Conservation (phyloP, 1,140 invertebrate genomes). For the Leguminivora glycinivorella region DNA sequence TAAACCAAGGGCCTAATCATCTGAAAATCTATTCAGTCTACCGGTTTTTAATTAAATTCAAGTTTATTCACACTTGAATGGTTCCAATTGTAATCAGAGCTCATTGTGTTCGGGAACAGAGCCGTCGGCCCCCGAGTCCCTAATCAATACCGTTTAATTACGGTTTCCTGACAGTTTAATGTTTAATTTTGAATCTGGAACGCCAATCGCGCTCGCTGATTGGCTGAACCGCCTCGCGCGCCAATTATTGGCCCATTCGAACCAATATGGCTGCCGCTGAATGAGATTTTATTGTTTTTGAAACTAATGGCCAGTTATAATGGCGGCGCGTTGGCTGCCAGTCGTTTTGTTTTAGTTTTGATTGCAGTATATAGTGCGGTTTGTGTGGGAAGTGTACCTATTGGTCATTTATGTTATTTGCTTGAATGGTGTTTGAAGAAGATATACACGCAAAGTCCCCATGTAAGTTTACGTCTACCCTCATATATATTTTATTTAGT, state of each 20-base stretch:
- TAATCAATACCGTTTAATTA: conserved; percentile 38
- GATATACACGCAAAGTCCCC: background rate
- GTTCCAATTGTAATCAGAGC: background rate
- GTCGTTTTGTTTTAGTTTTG: conserved; percentile 31
- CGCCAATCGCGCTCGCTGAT: conserved; percentile 42
- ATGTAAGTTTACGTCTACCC: no score
- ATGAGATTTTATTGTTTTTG: conserved; percentile 46
- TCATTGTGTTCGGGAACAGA: conserved; percentile 14
- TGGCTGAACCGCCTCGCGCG: conserved; percentile 39
- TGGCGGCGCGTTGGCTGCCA: conserved; percentile 40
- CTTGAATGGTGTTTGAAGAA: background rate
- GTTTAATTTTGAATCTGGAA: conserved; percentile 40
- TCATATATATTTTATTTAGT: no score
- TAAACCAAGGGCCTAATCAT: background rate
- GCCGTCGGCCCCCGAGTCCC: conserved; percentile 12
- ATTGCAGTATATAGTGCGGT: conserved; percentile 8
- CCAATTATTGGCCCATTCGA: conserved; percentile 57
- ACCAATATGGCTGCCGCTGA: conserved; percentile 50
- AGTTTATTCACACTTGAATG: background rate
- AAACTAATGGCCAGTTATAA: conserved; percentile 47
- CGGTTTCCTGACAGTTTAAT: conserved; percentile 35
- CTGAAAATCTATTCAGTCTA: background rate
- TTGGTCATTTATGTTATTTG: background rate
- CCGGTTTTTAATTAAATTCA: background rate
- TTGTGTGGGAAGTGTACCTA: background rate